Evolutionary conservation across 2,888 invertebrate genomes (phyloP), one percentile per base, ranked within the genome.

Genomic region (Rhingia campestris): DNA sequence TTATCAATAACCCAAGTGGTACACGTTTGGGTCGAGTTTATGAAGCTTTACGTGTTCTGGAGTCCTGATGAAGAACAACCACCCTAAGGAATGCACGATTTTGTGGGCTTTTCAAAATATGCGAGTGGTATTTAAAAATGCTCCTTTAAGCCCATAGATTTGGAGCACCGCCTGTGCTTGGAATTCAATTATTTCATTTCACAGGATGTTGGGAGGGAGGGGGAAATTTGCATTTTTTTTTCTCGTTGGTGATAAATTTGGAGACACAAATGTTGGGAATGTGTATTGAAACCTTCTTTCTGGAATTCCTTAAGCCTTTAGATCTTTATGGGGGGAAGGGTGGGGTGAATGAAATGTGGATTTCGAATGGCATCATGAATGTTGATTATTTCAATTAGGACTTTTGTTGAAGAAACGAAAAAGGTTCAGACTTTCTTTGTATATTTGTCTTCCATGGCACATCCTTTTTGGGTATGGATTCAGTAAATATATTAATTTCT

Each of bases 21-120:
- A 12, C 39, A 47, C 14, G 30, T 69, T 58, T 39, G 39, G 56
- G 39, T 75, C 9, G 58, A 67, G 58, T 75, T 75, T 75, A 75
- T 75, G 66, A 75, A 75, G 75, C 67, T 53, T 67, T 59, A 32
- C 75, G 58, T 75, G 75, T 53, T 49, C 51, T 59, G 58, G 32
- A 59, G 53, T 37, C 37, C 41, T 66, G 51, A 58, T 51, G 58
- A 49, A 58, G 47, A 12, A 41, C 51, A 49, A 5, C 51, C 32
- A 41, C 14, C 4, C n/a, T 7, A n/a, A 35, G 10, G 9, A 32
- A 51, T 56, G 30, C 37, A 39, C 39, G 54, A 53, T 39, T 47
- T 47, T 14, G 7, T 7, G 37, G 53, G 37, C 14, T 63, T 51
- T 47, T 59, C 43, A 43, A 30, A 37, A 43, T 4, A 72, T 53